phyloP scores from a whole-genome alignment of 1,140 invertebrate genomes.

The Colletes gigas region DNA sequence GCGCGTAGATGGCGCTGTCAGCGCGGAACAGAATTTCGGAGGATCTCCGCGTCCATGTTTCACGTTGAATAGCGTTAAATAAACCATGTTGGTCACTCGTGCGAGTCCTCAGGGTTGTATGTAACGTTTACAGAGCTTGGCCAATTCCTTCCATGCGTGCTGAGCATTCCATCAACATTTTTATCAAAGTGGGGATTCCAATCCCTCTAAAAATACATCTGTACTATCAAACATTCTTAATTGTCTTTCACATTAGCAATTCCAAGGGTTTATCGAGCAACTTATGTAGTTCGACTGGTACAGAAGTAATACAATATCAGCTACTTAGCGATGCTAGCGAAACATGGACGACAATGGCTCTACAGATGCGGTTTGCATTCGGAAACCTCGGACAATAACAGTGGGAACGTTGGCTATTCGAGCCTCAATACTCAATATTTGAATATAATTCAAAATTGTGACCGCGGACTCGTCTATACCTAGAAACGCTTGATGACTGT shows the following conservation, averaged over 20 bases:
- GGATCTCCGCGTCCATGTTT: too few relatives aligned
- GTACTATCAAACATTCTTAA: too few relatives aligned
- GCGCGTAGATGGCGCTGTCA: too few relatives aligned
- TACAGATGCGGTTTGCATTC: not conserved
- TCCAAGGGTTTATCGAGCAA: too few relatives aligned
- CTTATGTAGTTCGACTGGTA: not conserved
- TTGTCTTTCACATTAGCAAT: not conserved
- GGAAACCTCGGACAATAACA: slow-evolving; percentile 14
- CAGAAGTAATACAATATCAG: not conserved
- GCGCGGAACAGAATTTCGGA: not conserved
- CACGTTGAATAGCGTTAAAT: slow-evolving; percentile 12
- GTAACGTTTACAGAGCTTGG: slow-evolving; percentile 10
- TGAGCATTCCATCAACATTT: slow-evolving; percentile 35
- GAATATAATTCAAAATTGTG: not conserved
- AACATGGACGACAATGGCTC: slow-evolving; percentile 1
- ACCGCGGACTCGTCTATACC: too few relatives aligned
- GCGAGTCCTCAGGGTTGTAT: not conserved
- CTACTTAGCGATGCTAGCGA: not conserved
- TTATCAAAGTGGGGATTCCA: slow-evolving; percentile 52
- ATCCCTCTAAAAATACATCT: not conserved
- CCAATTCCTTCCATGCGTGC: slow-evolving; percentile 31
- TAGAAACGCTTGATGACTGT: not conserved
- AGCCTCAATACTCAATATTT: not conserved
- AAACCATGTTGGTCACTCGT: not conserved
- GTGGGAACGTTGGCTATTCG: not conserved